Base-by-base conservation (phyloP, 2,888 invertebrate species). In the Cyrtodaria siliqua region DNA sequence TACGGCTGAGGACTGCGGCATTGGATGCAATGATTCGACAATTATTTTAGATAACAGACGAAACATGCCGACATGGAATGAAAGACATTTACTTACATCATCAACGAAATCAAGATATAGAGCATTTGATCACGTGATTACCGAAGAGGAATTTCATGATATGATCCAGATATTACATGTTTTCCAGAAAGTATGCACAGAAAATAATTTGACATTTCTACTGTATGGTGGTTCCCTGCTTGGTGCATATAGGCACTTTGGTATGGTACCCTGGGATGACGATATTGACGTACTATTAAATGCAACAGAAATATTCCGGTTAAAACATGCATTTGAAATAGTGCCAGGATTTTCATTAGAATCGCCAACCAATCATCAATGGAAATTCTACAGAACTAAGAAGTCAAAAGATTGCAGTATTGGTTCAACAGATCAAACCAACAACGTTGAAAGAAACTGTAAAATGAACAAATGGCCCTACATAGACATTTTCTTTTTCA, bases 261-360 rank as follows among this genome's bases (percentile, higher is more conserved):
- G 79, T 20, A 16, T 84, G 26, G 67, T 85, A 24, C 85, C 85
- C 0, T 85, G 85, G 85, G 85, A 85, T 49, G 85, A 85, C 60
- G 85, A 85, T 50, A 62, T 85, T 33, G 85, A 85, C 40, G 76
- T 85, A 14, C 29, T 84, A 2, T 57, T 85, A 29, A 82, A 79
- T 18, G 59, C 20, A 3, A 73, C 77, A 14, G 68, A 79, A 14
- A 73, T 53, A 52, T n/a, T 24, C 9, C n/a, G 40, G 20, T 23
- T 83, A 14, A 42, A 66, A 59, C 12, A 42, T 4, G 26, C 44
- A 20, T 47, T 85, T 16, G 29, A 33, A 33, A 55, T 47, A 29
- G 24, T 71, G 38, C 40, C 66, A 38, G 60, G 49, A 9, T 76
- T 70, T 50, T 27, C n/a, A 8, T 27, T 83, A 26, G 49, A 64